Evolutionary conservation across 2,113 vertebrate genomes (phyloP), one percentile per base, ranked within the genome.

Genomic region (Gopherus evgoodei): DNA sequence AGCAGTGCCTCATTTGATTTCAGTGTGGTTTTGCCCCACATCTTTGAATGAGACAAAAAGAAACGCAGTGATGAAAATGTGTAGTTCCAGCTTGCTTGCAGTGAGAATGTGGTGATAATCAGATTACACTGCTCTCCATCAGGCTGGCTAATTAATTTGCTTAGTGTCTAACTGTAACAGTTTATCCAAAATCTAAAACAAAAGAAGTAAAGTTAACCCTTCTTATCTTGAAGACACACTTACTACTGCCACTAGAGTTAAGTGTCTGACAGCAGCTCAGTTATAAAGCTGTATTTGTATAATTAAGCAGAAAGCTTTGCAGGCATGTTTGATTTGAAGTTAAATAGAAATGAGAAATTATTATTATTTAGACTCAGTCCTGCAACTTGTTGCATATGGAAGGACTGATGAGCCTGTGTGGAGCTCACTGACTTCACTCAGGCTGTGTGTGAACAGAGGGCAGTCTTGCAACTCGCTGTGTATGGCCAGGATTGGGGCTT

Each of bases 31-130:
- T 81, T 92, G 9, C 75, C 92, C 86, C 93, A 14, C 59, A 17
- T 91, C 44, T 89, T 93, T 90, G 53, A 80, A 87, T 93, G 79
- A 92, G 42, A 69, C 1, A 5, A 89, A 92, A 19, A 24, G 52
- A 93, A 10, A 14, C 81, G 35, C 92, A 93, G 83, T 27, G 1
- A 14, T 81, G 54, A 94, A 94, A 94, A 95, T 52, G 21, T 89
- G 8, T 27, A 13, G 38, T 59, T 96, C 52, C 2, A 9, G 72
- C 52, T 94, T 92, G 78, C 21, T 53, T 80, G n/a, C 42, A 84
- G 52, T 49, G 78, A 93, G 90, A 92, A 62, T 56, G 65, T 27
- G 54, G 44, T 80, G 84, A 31, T 25, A 92, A 3, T 83, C 14
- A 75, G 87, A 72, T 80, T 88, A 22, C 19, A 80, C 47, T 54